Evolutionary conservation across 2,113 vertebrate genomes (phyloP), one percentile per base, ranked within the genome.

Genomic region (Catagonus wagneri): DNA sequence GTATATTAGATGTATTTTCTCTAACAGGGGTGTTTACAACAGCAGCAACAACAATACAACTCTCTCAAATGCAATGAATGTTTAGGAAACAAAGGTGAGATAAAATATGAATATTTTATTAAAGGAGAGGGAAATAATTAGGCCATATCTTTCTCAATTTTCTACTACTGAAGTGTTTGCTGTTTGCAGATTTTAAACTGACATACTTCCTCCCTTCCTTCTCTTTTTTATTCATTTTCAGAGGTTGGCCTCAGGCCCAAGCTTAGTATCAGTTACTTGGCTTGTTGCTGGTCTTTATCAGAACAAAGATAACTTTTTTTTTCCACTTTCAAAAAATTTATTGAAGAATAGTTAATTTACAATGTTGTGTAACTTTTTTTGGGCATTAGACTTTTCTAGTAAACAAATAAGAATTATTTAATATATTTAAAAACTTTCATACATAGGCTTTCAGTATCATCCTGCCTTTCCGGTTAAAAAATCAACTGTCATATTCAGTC

Each of bases 71-170:
- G 14, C 17, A 81, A 13, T 81, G 11, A 44, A 4, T 56, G 22
- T 54, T 96, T 97, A 81, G 17, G 34, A 90, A 80, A 91, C 39
- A 68, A 79, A 96, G 89, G n/a, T 63, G 63, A 94, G 63, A 69
- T 92, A 66, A 96, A 54, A 25, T 50, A 39, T 61, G 36, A 69
- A 58, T 75, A 88, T 72, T 71, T 81, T 76, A 89, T 93, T 80
- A 44, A 81, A 54, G 39, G 68, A 83, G 34, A 74, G 22, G 22
- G 22, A 78, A 17, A 11, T 66, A 84, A 69, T 83, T 25, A 93
- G 12, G 19, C 69, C 17, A 36, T 29, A 1, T 27, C 5, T 52
- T 76, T 2, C 36, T 4, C 8, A 54, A 0, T 83, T 96, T 95
- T 95, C 63, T 68, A 85, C 32, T 66, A 76, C 54, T 66, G 29